phyloP scores from a whole-genome alignment of 2,888 invertebrate species.

The Cantharis rufa region DNA sequence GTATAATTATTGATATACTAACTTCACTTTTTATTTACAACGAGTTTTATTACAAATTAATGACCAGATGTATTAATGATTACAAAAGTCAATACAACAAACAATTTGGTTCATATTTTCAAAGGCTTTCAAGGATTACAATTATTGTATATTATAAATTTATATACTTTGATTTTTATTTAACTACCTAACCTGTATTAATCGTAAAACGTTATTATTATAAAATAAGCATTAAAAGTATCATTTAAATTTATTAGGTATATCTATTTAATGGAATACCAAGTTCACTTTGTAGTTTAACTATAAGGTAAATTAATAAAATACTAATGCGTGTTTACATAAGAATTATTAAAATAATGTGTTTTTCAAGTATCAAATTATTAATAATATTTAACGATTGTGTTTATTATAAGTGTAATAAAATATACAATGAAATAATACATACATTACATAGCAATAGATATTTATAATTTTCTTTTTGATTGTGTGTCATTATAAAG shows the following conservation, averaged over 20 bases:
- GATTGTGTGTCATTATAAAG: background rate
- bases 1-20: background rate
- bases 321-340: background rate
- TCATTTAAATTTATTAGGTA: background rate
- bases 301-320: background rate
- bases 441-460: background rate
- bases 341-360: background rate
- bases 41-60: background rate
- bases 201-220: background rate
- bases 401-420: background rate
- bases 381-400: background rate
- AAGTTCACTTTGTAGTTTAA: background rate
- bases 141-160: background rate
- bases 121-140: background rate
- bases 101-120: background rate
- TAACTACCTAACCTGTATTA: background rate
- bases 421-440: background rate
- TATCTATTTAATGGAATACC: background rate
- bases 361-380: background rate
- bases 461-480: background rate
- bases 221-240: background rate
- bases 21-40: background rate
- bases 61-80: background rate
- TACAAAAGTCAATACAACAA: background rate
- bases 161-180: background rate